Evolutionary conservation across 2,797 vertebrate species (phyloP), one percentile per base, ranked within the genome.

Genomic region (Pogonophryne albipinna): DNA sequence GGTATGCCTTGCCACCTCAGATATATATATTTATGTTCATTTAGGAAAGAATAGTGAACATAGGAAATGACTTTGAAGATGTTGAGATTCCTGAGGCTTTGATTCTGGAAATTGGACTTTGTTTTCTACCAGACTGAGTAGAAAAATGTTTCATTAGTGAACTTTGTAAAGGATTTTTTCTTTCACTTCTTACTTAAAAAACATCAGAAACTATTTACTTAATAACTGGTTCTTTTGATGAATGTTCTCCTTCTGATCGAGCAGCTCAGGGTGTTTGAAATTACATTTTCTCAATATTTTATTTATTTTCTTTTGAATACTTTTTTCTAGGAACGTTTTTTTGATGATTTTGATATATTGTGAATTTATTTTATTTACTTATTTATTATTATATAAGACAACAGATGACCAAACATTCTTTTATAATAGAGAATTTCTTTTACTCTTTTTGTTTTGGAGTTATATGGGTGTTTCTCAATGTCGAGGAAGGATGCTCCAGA

Each of bases 1-100:
- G 31, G 98, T 99, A 93, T 76, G 90, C 77, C 62, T 16, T 8
- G 45, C 31, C 15, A 12, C n/a, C 53, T 14, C 46, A 1, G 2
- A 17, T 60, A 58, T 12, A 41, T 47, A 47, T 47, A 16, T 47
- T 4, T 56, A 17, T 34, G 6, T 41, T 20, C 16, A 0, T 19
- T 17, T 2, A 17, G 4, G 4, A 16, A 55, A 27, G 27, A 27
- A 27, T 27, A 27, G 27, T 27, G 27, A 27, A 27, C 27, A 1
- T 27, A 27, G 27, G 66, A 58, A 27, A 3, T 4, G n/a, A 58
- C 20, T 1, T n/a, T 59, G 15, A 19, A 27, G 20, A 4, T 59
- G 55, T 16, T 63, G 41, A 71, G 1, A 77, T 76, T 71, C 17
- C 3, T 41, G 2, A 47, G 63, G 12, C 41, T 76, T 74, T 78